A percentile compares a stretch with the other conserved stretches of the same genome.
Evolutionary conservation across 2,113 vertebrate genomes (phyloP).

Genomic region (Aramus guarauna): DNA sequence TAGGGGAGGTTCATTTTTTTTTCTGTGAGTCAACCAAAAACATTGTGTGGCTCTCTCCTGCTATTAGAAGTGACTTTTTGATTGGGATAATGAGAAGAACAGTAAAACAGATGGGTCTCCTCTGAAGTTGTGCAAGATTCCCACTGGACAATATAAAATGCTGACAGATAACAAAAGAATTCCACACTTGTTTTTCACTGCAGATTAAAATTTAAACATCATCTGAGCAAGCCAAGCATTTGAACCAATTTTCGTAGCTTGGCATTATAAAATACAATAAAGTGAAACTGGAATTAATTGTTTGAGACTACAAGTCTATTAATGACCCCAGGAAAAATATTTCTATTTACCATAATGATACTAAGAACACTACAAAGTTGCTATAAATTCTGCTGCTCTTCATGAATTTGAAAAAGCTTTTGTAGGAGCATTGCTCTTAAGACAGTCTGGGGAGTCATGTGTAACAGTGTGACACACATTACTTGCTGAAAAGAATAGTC

Average conservation of each 20-base stretch:
- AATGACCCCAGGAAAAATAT: background rate
- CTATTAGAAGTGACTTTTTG: constrained; percentile 41
- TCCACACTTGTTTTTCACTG: constrained; percentile 47
- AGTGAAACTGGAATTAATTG: background rate
- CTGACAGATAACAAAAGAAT: constrained; percentile 66
- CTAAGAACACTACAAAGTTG: background rate
- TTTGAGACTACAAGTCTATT: background rate
- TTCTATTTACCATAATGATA: background rate
- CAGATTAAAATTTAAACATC: constrained; percentile 74
- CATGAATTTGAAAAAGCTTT: background rate
- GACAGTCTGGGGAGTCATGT: background rate
- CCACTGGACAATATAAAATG: constrained; percentile 69
- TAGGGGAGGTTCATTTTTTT: background rate
- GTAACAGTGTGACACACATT: rapidly evolving
- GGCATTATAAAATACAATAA: background rate
- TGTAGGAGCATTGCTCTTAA: background rate
- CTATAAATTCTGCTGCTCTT: background rate
- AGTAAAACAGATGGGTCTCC: constrained; percentile 59
- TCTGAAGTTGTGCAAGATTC: constrained; percentile 61
- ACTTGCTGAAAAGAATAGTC: background rate
- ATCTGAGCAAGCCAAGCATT: constrained; percentile 7
- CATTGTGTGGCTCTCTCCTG: background rate
- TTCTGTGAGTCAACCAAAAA: background rate
- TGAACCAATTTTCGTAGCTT: constrained; percentile 9
- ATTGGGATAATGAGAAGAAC: constrained; percentile 53